Percentiles rank a stretch among this genome's conserved stretches.
phyloP scores from a whole-genome alignment of 2,113 vertebrate species.

The Salminus brasiliensis region DNA sequence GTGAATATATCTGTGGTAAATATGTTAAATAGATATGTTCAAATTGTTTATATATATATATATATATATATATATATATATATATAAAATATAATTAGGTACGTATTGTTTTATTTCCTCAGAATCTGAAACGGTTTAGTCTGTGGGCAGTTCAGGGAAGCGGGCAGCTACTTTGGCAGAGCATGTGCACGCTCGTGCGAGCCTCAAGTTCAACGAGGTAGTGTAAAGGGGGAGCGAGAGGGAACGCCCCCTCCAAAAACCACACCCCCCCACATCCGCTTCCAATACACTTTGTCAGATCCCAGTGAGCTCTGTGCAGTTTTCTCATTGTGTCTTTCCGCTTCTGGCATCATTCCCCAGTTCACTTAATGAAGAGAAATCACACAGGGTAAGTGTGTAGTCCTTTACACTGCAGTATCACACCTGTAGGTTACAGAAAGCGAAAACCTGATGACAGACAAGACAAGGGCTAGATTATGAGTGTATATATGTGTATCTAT shows the following conservation, averaged over 20 bases:
- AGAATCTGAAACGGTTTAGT: not conserved
- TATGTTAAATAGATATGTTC: too few species aligned
- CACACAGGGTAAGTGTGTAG: slow-evolving; percentile 11
- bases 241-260: too few species aligned
- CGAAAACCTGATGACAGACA: not conserved
- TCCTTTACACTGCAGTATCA: not conserved
- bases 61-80: too few species aligned
- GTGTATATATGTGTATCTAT: not conserved
- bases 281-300: not conserved
- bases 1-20: too few species aligned
- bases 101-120: too few species aligned
- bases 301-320: not conserved
- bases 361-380: not conserved
- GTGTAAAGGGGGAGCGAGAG: not conserved
- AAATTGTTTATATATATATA: too few species aligned
- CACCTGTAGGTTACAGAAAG: not conserved
- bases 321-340: not conserved
- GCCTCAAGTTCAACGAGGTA: slow-evolving; percentile 10
- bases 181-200: slow-evolving; percentile 23
- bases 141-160: not conserved
- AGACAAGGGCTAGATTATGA: too few species aligned
- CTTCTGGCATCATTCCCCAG: not conserved
- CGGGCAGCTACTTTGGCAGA: not conserved
- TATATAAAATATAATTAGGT: too few species aligned
- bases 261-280: not conserved